Evolutionary conservation across 2,113 vertebrate genomes (phyloP), one percentile per base, ranked within the genome.

Genomic region (Silurus asotus): DNA sequence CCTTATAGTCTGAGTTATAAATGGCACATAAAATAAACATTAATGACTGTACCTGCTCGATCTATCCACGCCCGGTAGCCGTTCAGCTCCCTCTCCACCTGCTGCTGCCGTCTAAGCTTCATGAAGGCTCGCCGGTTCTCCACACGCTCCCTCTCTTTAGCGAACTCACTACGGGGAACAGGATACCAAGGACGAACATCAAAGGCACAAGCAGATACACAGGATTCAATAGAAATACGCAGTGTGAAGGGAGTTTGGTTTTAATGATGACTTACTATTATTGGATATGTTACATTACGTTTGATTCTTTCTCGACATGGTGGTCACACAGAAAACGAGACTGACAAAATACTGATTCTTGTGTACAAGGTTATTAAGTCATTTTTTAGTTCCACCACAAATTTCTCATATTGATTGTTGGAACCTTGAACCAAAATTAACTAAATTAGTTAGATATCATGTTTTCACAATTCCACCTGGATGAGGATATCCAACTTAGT

Each of bases 1-100:
- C 6, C 19, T 20, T 72, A n/a, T n/a, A n/a, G 37, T 20, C 45
- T 49, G 7, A 37, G 19, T 23, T 20, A 74, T 20, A 55, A 53
- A 2, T 10, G 13, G 15, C 14, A 80, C 45, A 6, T 13, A 6
- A 13, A n/a, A 19, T 58, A 28, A 78, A 37, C 25, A 28, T 7
- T 2, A 83, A 19, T 14, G 25, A n/a, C 15, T 0, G 88, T 94
- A 95, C 98, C 98, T 82, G 98, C 98, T 96, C 97, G 96, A 95
- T 99, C 97, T 90, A 99, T 99, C 98, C 98, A 99, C 45, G 98
- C 98, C 0, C 97, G 93, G 92, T 99, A 99, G 45, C 98, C 98
- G 0, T 99, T 99, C 89, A 99, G 94, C 83, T 99, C 98, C 3
- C 98, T 91, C 85, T 99, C 98, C 5, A 98, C 97, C 94, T 99